These are phyloP conservation scores for Centruroides sculpturatus DNA, from an alignment of 1,140 invertebrate genomes.

Conservation along the genomic window DNA sequence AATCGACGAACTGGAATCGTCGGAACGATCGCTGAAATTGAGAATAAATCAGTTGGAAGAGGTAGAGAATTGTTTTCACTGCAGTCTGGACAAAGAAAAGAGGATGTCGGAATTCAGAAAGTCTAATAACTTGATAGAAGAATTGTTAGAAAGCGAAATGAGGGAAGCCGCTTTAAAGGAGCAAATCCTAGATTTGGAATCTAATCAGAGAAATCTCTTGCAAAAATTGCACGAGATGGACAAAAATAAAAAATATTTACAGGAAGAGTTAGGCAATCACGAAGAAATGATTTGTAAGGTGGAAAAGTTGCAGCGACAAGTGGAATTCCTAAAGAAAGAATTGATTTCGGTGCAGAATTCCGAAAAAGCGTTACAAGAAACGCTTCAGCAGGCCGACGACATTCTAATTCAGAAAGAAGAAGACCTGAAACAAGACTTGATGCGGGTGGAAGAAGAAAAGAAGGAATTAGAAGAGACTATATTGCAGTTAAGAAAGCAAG, in stretches of 20 bases:
- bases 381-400: slow-evolving; percentile 19
- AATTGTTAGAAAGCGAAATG: slow-evolving; percentile 21
- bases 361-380: slow-evolving; percentile 18
- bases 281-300: slow-evolving; percentile 24
- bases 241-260: slow-evolving; percentile 21
- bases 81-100: slow-evolving; percentile 14
- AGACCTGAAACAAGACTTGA: slow-evolving; percentile 7
- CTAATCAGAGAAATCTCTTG: slow-evolving; percentile 2
- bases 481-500: slow-evolving; percentile 8
- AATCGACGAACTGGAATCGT: slow-evolving; percentile 27
- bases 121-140: slow-evolving; percentile 21
- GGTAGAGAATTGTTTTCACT: slow-evolving; percentile 19
- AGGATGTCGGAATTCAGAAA: slow-evolving; percentile 17
- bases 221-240: slow-evolving; percentile 21
- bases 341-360: slow-evolving; percentile 26
- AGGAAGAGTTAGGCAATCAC: slow-evolving; percentile 25
- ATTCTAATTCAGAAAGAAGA: slow-evolving; percentile 15
- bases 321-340: slow-evolving; percentile 22
- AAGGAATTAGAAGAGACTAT: slow-evolving; percentile 12
- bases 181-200: slow-evolving; percentile 2
- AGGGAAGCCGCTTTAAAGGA: slow-evolving; percentile 11
- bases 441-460: slow-evolving; percentile 12
- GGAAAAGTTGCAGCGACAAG: slow-evolving; percentile 21
- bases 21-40: slow-evolving; percentile 12
- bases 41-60: slow-evolving; percentile 21